phyloP scores from a whole-genome alignment of 2,888 invertebrate genomes.

The Torymus texanus region DNA sequence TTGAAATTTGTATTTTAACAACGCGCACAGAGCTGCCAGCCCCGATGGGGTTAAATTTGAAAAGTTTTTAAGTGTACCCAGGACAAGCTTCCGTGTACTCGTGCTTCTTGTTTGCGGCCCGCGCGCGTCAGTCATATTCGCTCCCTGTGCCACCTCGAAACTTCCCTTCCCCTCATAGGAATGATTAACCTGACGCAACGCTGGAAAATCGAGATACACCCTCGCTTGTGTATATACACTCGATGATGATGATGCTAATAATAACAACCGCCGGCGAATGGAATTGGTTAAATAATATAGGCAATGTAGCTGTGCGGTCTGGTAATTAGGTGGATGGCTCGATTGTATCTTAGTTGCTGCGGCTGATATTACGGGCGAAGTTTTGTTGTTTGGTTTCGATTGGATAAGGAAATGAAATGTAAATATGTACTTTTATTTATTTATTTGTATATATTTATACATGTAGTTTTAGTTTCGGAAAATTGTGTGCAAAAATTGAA shows the following conservation, averaged over 20 bases:
- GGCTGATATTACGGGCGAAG: too few relatives aligned
- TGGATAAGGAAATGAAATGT: too few relatives aligned
- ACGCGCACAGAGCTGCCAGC: constrained; percentile 32
- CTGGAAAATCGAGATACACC: constrained; percentile 67
- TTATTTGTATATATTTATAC: too few relatives aligned
- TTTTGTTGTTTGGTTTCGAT: too few relatives aligned
- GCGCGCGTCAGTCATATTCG: constrained; percentile 58
- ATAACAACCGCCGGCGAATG: neutral
- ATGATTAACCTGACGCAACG: constrained; percentile 74
- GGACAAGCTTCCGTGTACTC: constrained; percentile 31
- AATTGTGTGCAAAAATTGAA: too few relatives aligned
- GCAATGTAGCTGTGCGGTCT: neutral
- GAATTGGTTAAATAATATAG: constrained; percentile 4
- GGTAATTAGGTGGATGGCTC: neutral
- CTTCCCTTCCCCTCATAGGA: constrained; percentile 59
- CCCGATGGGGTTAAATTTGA: constrained; percentile 73
- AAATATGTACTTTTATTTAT: too few relatives aligned
- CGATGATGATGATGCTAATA: constrained; percentile 1
- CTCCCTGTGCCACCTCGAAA: constrained; percentile 60
- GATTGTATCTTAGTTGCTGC: too few relatives aligned
- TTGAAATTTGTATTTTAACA: constrained; percentile 40
- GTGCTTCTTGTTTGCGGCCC: constrained; percentile 66
- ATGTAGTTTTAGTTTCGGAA: too few relatives aligned
- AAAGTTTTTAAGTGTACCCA: constrained; percentile 68
- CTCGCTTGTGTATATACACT: neutral